Evolutionary conservation across 2,113 vertebrate genomes (phyloP).

Genomic region (Thinocorus orbignyianus): DNA sequence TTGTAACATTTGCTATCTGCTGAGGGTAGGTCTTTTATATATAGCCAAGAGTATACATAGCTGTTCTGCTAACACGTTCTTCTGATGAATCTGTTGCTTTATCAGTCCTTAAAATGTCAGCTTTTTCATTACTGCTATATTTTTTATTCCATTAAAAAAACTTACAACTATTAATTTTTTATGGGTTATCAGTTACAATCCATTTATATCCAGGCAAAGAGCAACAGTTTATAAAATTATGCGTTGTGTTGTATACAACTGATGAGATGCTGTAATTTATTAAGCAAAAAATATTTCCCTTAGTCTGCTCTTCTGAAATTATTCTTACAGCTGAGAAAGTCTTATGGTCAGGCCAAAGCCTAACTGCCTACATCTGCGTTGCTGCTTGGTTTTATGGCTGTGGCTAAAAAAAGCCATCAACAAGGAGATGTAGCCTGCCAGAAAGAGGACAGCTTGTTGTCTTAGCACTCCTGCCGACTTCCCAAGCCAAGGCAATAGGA

Average conservation of each 20-base stretch:
- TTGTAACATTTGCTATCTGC: not conserved
- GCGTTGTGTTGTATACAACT: not conserved
- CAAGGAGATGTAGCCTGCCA: not conserved
- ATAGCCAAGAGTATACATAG: not conserved
- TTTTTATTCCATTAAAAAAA: slow-evolving; percentile 42
- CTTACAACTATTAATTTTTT: slow-evolving; percentile 41
- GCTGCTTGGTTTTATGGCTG: not conserved
- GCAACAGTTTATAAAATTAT: slow-evolving; percentile 24
- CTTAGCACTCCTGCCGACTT: not conserved
- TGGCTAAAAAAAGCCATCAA: not conserved
- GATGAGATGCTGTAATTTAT: not conserved
- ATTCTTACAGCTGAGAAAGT: slow-evolving; percentile 1
- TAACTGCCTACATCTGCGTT: not conserved
- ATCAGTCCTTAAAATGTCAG: slow-evolving; percentile 14
- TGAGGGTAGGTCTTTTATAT: not conserved
- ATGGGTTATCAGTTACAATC: slow-evolving; percentile 38
- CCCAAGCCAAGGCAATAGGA: not conserved
- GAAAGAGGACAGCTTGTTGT: not conserved
- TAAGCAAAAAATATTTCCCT: slow-evolving; percentile 26
- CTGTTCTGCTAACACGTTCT: not conserved
- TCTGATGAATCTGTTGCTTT: slow-evolving; percentile 9
- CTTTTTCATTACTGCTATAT: not conserved
- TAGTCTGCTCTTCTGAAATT: slow-evolving; percentile 7
- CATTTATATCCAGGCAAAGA: slow-evolving; percentile 27
- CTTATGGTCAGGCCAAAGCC: not conserved